phyloP scores from a whole-genome alignment of 2,797 vertebrate genomes.

The Chrosomus eos region DNA sequence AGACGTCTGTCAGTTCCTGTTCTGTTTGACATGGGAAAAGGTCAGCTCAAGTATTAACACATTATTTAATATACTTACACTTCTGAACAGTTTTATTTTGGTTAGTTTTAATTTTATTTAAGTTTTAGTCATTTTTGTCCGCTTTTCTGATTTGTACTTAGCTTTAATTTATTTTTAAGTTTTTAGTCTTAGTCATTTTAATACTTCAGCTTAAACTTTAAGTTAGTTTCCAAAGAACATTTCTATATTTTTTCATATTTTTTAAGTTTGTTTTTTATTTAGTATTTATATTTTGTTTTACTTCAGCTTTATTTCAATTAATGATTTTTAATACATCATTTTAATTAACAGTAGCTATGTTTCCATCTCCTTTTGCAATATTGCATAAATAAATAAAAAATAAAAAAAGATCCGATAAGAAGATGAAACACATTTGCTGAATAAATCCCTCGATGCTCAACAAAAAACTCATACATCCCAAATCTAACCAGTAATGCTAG shows the following conservation, averaged over 20 bases:
- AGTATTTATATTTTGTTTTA: not conserved
- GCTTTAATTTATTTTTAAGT: no score
- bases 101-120: not conserved
- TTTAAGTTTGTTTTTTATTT: not conserved
- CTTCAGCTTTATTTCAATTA: not conserved
- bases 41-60: conserved; percentile 45
- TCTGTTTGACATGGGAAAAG: conserved; percentile 71
- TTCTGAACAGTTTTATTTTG: not conserved
- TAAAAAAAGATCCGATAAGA: not conserved
- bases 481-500: no score
- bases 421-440: not conserved
- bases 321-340: not conserved
- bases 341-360: not conserved
- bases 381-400: no score
- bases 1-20: conserved; percentile 68
- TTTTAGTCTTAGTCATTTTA: not conserved
- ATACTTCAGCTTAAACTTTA: not conserved
- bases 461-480: no score
- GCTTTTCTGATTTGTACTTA: not conserved
- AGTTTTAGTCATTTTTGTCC: not conserved
- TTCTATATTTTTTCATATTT: not conserved
- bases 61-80: not conserved
- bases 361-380: not conserved
- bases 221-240: not conserved
- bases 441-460: no score